Evolutionary conservation across 2,888 invertebrate species (phyloP).

Genomic region (Steinernema scapterisci): DNA sequence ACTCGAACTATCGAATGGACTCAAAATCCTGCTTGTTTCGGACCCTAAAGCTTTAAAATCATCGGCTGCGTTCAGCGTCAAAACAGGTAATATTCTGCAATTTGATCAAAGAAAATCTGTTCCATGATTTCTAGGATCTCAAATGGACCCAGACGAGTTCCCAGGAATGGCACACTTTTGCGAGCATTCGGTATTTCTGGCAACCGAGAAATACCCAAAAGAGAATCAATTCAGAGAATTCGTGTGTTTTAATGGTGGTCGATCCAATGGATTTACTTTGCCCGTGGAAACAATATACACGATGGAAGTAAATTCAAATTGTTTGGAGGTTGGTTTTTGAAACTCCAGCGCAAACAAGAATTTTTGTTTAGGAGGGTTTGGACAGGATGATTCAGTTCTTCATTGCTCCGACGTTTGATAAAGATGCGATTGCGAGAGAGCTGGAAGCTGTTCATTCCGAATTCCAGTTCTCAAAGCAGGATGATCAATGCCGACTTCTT

Average conservation of each 20-base stretch:
- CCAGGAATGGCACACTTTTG: conserved; percentile 96
- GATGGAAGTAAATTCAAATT: conserved; percentile 86
- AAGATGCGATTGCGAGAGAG: conserved; percentile 86
- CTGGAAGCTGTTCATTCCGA: conserved; percentile 94
- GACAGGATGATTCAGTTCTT: conserved; percentile 94
- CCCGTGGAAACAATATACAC: conserved; percentile 89
- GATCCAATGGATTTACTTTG: conserved; percentile 88
- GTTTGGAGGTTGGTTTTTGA: conserved; percentile 71
- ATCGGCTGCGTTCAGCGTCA: conserved; percentile 86
- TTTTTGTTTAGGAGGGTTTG: conserved; percentile 41
- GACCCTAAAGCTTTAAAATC: conserved; percentile 80
- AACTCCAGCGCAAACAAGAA: neutral
- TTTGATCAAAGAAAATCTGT: too few species aligned
- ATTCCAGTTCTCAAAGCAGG: conserved; percentile 88
- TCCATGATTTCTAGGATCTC: too few species aligned
- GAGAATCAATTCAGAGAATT: conserved; percentile 80
- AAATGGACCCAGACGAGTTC: conserved; percentile 76
- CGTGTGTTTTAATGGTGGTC: conserved; percentile 86
- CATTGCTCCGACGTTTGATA: conserved; percentile 87
- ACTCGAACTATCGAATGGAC: conserved; percentile 79
- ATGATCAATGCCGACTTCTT: conserved; percentile 85
- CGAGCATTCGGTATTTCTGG: conserved; percentile 97
- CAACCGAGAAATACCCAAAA: conserved; percentile 85
- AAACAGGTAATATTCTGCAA: too few species aligned
- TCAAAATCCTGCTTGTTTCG: conserved; percentile 86